These are phyloP conservation scores for Gymnoscopelus braueri DNA, from an alignment of 2,797 vertebrate genomes.

Conservation along the genomic window DNA sequence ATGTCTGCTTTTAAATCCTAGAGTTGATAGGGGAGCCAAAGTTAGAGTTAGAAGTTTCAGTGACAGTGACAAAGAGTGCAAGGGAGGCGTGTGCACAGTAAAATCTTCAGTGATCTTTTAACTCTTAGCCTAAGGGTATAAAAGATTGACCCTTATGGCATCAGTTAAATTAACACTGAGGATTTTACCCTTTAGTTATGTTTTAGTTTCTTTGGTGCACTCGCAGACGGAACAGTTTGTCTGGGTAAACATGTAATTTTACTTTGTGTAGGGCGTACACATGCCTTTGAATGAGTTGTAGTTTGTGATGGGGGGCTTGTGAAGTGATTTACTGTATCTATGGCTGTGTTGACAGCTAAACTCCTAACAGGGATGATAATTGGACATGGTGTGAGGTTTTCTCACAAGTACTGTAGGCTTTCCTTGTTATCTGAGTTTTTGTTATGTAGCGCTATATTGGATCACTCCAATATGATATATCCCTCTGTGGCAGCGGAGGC, in stretches of 20 bases:
- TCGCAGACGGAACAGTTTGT: conserved; percentile 39
- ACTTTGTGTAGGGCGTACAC: conserved; percentile 17
- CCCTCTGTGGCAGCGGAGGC: too few relatives aligned
- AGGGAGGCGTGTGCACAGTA: not conserved
- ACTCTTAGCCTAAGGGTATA: too few relatives aligned
- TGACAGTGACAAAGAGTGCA: conserved; percentile 20
- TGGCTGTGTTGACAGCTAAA: conserved; percentile 41
- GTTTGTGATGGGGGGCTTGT: conserved; percentile 8
- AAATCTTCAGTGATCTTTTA: not conserved
- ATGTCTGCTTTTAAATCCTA: conserved; percentile 18
- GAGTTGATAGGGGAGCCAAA: conserved; percentile 5
- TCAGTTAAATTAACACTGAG: too few relatives aligned
- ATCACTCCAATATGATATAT: too few relatives aligned
- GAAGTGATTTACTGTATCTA: conserved; percentile 42
- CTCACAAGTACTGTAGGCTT: conserved; percentile 9
- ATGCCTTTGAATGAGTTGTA: conserved; percentile 4
- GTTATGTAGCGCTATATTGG: not conserved
- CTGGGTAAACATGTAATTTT: conserved; percentile 34
- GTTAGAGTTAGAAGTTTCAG: not conserved
- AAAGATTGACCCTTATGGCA: too few relatives aligned
- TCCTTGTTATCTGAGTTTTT: conserved; percentile 12
- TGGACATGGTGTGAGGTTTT: conserved; percentile 48
- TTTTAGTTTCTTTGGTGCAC: conserved; percentile 1
- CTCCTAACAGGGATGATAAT: conserved; percentile 52
- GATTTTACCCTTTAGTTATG: too few relatives aligned